Evolutionary conservation across 2,888 invertebrate species (phyloP), one percentile per base, ranked within the genome.

Genomic region (Mimachlamys varia): DNA sequence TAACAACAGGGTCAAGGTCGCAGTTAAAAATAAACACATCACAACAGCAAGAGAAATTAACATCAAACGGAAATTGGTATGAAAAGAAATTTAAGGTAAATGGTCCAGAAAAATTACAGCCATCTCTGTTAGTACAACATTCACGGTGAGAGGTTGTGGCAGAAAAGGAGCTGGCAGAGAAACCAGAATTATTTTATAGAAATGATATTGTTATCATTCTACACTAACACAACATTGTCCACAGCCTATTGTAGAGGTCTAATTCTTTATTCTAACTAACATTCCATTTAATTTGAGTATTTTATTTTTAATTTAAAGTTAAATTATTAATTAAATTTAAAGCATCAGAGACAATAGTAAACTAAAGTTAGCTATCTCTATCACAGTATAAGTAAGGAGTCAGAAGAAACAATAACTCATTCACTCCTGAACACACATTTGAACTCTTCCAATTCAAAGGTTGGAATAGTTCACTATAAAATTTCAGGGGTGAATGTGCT

Each of bases 11-110:
- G 76, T 19, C 76, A 76, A 76, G 76, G 76, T 27, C 76, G 33
- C 12, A 27, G 76, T 76, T 76, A 76, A 76, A 76, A 76, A 33
- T 76, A 76, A 76, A 76, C 33, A 76, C 76, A 76, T 22, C 76
- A 76, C 76, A 76, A 76, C 76, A 76, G 76, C 76, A 76, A 76
- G 76, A 33, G 76, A 17, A 76, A 22, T 58, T 10, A 53, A 53
- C 12, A 2, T 53, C 19, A 10, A 58, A 58, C 58, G n/a, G 15
- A 58, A 58, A 58, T 58, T 10, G 62, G n/a, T 27, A 33, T 33
- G 22, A 27, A 5, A 33, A 33, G 27, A 27, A 76, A 33, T 33
- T 33, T 27, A 13, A 12, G 27, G 76, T 33, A 33, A 13, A 19
- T 53, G 13, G 53, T 53, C 53, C 13, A 15, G 53, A 12, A 7